Evolutionary conservation across 2,113 vertebrate genomes (phyloP), one percentile per base, ranked within the genome.

Genomic region (Dasyprocta punctata): DNA sequence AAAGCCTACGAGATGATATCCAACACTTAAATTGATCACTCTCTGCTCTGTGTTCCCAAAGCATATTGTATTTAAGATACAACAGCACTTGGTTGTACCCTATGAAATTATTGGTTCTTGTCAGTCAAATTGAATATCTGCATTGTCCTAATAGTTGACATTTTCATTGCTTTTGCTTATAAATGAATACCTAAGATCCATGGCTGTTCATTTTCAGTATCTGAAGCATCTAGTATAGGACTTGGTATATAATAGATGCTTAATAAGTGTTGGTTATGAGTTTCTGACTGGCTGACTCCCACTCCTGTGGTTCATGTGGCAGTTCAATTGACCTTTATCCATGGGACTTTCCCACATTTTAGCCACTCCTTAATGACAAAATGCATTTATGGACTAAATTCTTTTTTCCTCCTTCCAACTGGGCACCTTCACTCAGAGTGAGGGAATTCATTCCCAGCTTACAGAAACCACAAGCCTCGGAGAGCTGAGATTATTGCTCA

Each of bases 391-490:
- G 75, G 47, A n/a, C 81, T 97, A 87, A 87, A 77, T 82, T 87
- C 58, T 88, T 61, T 58, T 84, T 95, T 65, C 61, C 77, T 93
- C 65, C 96, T 97, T 94, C 87, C 85, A 97, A 44, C 41, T 96
- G 97, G 97, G 93, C 96, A 98, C 97, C 97, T 97, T 95, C 89
- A 33, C 92, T 98, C 98, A 98, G 92, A 98, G 97, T 94, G 89
- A 97, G 98, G 95, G 97, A 98, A 99, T 98, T 98, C 41, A 96
- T 97, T 98, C 97, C 97, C 98, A 97, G 97, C 96, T 98, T 98
- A 97, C 97, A 97, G 97, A 98, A 98, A 98, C 98, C 98, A 98
- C 98, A 98, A 97, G 94, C 98, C 98, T 97, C 49, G 98, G 98
- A 98, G 98, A 98, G 94, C 78, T 41, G 90, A 33, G 98, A 97